Percentiles rank a stretch among this genome's conserved stretches.
These are phyloP conservation scores for Anas georgica DNA, from an alignment of 2,797 vertebrate species.

Conservation along the genomic window DNA sequence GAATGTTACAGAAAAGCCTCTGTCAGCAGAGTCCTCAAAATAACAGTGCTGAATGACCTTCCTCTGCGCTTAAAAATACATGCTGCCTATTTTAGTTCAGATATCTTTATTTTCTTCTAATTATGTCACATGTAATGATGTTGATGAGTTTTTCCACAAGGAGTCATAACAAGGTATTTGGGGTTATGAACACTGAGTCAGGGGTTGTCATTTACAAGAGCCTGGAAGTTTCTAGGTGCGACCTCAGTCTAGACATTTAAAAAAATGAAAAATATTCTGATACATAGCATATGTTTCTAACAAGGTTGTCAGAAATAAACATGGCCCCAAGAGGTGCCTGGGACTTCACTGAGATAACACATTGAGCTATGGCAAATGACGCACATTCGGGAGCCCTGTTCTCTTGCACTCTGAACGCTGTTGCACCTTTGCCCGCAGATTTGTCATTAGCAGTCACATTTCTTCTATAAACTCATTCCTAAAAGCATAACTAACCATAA, in stretches of 20 bases:
- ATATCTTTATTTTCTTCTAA: constrained; percentile 27
- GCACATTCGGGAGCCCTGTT: fast-evolving
- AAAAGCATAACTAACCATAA: neutral
- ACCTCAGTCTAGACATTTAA: neutral
- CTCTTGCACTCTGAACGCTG: neutral
- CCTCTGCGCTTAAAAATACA: constrained; percentile 18
- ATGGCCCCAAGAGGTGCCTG: neutral
- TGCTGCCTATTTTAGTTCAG: constrained; percentile 16
- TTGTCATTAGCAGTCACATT: neutral
- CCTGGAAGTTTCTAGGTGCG: neutral
- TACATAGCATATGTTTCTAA: neutral
- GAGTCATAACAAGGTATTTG: neutral
- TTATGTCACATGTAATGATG: neutral
- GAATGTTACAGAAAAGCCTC: constrained; percentile 60
- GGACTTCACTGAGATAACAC: neutral
- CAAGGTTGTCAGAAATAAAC: neutral
- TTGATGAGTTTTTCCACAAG: neutral
- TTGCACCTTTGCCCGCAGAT: neutral
- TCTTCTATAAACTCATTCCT: neutral
- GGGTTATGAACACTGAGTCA: neutral
- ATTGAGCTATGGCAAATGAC: neutral
- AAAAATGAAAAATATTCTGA: neutral
- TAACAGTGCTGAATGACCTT: constrained; percentile 25
- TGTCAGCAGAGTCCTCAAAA: constrained; percentile 70
- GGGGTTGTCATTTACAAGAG: neutral